phyloP scores from a whole-genome alignment of 2,888 invertebrate species.

The Flabesymbios commensalis region DNA sequence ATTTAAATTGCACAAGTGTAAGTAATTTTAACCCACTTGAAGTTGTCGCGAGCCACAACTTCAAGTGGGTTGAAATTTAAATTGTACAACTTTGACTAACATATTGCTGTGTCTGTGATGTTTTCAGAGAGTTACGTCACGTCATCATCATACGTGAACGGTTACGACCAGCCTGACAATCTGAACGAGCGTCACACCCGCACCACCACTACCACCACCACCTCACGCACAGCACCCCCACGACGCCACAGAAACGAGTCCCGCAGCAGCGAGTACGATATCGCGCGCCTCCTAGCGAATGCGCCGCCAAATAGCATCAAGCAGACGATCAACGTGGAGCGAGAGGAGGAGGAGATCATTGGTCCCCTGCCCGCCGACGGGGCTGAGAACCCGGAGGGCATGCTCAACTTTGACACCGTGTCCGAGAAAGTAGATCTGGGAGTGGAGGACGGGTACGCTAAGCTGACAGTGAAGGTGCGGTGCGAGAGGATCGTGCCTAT shows the following conservation, averaged over 20 bases:
- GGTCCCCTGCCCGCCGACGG: conserved; percentile 34
- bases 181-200: no score
- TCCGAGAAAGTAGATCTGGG: conserved; percentile 41
- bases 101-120: no score
- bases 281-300: conserved; percentile 16
- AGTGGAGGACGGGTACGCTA: conserved; percentile 32
- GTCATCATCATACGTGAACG: no score
- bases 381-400: conserved; percentile 11
- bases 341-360: conserved; percentile 39
- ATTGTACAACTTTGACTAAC: no score
- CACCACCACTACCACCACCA: no score
- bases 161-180: no score
- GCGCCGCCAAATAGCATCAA: conserved; percentile 32
- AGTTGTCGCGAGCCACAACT: no score
- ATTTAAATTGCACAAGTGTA: no score
- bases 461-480: conserved; percentile 49
- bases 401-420: conserved; percentile 40
- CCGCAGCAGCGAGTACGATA: conserved; percentile 7
- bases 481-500: conserved; percentile 57
- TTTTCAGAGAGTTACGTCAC: no score
- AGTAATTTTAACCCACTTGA: no score
- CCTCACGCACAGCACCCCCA: neutral
- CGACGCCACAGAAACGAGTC: neutral
- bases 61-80: no score
- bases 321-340: conserved; percentile 37